Conservation (phyloP, 2,113 vertebrate genomes). For the Mus pahari region DNA sequence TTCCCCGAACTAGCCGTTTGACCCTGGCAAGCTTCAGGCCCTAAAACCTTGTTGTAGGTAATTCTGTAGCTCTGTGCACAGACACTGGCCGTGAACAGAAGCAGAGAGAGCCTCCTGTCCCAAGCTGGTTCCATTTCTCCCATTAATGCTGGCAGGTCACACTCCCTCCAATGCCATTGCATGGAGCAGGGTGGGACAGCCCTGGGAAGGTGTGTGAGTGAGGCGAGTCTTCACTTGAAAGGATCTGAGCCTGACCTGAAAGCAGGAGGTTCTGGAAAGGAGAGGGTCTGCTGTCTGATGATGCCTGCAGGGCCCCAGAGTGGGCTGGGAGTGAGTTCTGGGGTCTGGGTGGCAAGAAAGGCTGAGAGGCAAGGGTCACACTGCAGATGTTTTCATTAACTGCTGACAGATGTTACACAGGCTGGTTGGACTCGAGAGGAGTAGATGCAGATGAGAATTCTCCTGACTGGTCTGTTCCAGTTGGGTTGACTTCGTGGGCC, state of each 20-base stretch:
- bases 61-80: not conserved
- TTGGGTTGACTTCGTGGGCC: not conserved
- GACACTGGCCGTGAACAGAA: not conserved
- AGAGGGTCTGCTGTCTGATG: not conserved
- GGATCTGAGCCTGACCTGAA: not conserved
- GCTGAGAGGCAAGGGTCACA: not conserved
- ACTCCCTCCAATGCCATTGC: not conserved
- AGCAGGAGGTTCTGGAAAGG: not conserved
- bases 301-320: fast-evolving
- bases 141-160: not conserved
- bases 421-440: not conserved
- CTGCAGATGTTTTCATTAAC: not conserved
- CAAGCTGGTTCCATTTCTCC: not conserved
- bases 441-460: not conserved
- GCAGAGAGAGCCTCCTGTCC: not conserved
- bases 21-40: not conserved
- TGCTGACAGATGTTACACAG: not conserved
- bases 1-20: not conserved
- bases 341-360: not conserved
- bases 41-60: not conserved
- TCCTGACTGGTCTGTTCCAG: fast-evolving
- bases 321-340: not conserved
- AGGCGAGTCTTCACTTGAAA: not conserved
- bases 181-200: not conserved
- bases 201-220: not conserved